Evolutionary conservation across 2,797 vertebrate species (phyloP).

Genomic region (Acrossocheilus wenchowensis): DNA sequence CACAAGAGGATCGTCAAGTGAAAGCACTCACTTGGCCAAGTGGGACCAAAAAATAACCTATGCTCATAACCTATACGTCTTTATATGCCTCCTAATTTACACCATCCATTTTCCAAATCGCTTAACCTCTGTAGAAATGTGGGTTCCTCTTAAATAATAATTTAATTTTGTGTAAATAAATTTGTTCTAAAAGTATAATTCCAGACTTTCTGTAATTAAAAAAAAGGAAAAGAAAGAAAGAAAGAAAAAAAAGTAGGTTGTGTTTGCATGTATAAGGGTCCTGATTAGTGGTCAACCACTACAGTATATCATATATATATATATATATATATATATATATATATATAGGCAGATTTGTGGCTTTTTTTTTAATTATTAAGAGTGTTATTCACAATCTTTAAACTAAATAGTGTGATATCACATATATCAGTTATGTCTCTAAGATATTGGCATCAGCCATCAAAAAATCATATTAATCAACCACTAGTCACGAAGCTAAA

Average conservation of each 20-base stretch:
- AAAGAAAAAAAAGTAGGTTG: neutral
- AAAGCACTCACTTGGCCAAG: conserved; percentile 23
- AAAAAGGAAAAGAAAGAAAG: neutral
- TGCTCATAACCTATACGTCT: neutral
- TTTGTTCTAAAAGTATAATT: neutral
- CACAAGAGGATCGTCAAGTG: neutral
- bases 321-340: no score
- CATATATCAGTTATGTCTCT: no score
- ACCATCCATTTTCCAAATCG: neutral
- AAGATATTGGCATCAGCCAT: no score
- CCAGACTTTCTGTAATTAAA: no score
- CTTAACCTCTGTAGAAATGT: neutral
- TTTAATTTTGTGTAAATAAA: neutral
- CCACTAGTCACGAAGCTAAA: no score
- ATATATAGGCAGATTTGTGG: neutral
- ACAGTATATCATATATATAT: no score
- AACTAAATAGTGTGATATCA: neutral
- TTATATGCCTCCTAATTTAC: neutral
- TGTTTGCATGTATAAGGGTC: neutral
- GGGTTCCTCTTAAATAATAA: neutral
- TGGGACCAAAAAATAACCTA: conserved; percentile 1
- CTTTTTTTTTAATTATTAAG: no score
- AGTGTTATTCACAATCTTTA: neutral
- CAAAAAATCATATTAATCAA: no score
- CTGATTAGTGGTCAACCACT: neutral